These are phyloP conservation scores for Panagrolaimus sp. DNA, from an alignment of 1,140 invertebrate genomes.

Conservation along the genomic window DNA sequence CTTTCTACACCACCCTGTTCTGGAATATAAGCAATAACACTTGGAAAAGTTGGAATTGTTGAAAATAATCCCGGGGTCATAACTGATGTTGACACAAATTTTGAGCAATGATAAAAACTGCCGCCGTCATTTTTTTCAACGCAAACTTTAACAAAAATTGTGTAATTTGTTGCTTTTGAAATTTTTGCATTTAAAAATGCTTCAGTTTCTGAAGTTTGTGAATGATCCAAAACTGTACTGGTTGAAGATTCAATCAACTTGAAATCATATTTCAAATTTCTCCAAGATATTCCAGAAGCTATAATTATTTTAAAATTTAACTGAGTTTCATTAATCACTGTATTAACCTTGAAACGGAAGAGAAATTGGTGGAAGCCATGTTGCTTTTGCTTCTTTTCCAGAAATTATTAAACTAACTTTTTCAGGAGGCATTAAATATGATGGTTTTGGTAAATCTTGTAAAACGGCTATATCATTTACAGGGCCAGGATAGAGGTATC, in stretches of 20 bases:
- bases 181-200: slow-evolving; percentile 9
- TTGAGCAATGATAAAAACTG: not conserved
- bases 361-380: slow-evolving; percentile 41
- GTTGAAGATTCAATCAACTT: slow-evolving; percentile 1
- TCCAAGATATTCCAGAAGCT: slow-evolving; percentile 37
- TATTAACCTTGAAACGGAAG: slow-evolving; percentile 45
- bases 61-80: not conserved
- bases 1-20: not conserved
- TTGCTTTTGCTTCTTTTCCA: slow-evolving; percentile 38
- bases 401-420: slow-evolving; percentile 38
- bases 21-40: not conserved
- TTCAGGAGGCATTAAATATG: slow-evolving; percentile 30
- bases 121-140: not conserved
- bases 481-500: slow-evolving; percentile 34
- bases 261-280: slow-evolving; percentile 41
- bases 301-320: slow-evolving; percentile 13
- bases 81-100: not conserved
- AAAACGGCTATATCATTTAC: slow-evolving; percentile 43
- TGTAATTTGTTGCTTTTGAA: slow-evolving; percentile 7
- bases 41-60: not conserved
- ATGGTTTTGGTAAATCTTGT: slow-evolving; percentile 27
- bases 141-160: not conserved
- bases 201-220: slow-evolving; percentile 1
- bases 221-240: not conserved
- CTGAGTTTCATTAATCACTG: not conserved